Evolutionary conservation across 2,888 invertebrate genomes (phyloP), one percentile per base, ranked within the genome.

Genomic region (Abrostola tripartita): DNA sequence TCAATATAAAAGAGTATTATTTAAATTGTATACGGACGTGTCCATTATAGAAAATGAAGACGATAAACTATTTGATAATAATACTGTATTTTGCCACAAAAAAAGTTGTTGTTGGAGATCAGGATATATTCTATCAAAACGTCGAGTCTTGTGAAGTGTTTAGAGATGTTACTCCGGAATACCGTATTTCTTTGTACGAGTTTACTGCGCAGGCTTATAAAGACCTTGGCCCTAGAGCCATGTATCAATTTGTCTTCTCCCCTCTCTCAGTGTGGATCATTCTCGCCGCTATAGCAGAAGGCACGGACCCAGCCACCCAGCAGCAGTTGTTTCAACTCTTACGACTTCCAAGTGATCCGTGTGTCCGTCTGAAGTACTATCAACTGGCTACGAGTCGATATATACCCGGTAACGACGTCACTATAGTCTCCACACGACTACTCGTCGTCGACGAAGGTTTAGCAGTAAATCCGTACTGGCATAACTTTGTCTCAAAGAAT

Each of bases 71-170:
- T 14, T 52, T n/a, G 5, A 37, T 9, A 5, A 7, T 40, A 44
- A 4, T 44, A 12, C 0, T 66, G 37, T 12, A 60, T 38, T 66
- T 7, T 40, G 40, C 66, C 8, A 14, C 24, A 47, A 54, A 1
- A 9, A 35, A 42, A 24, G 14, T 50, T 0, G 50, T 55, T 4
- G 6, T 55, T 35, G 67, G 55, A 52, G 40, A 52, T 42, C 67
- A 72, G 52, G 49, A 60, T 1, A 67, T 72, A 50, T 69, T 44
- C 67, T 60, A 67, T 40, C 61, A 24, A 50, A 42, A 37, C 38
- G 41, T 44, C n/a, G 50, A 41, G 10, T 42, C 55, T 6, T 68
- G 62, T 53, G 40, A 53, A 36, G 24, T 61, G 37, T 61, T 35
- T 24, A 52, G 38, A 12, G 52, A 73, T 55, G 52, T 74, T 11